A percentile compares a stretch with the other conserved stretches of the same genome.
These are phyloP conservation scores for Natator depressus DNA, from an alignment of 2,113 vertebrate genomes.

Conservation along the genomic window DNA sequence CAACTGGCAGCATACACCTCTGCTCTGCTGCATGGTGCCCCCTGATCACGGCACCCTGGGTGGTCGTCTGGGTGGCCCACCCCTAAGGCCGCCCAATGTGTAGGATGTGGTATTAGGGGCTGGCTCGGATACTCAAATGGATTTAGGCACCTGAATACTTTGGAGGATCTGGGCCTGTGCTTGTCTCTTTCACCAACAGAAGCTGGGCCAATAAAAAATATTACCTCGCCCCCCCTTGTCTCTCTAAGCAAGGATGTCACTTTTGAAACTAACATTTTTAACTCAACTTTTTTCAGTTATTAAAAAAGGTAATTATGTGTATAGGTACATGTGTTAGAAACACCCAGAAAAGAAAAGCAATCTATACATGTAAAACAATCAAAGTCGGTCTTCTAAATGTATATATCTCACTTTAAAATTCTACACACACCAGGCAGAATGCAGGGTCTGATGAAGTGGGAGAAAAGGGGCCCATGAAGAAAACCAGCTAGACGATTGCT, in stretches of 20 bases:
- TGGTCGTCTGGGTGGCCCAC: too few relatives aligned
- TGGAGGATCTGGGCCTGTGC: neutral
- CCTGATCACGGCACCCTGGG: too few relatives aligned
- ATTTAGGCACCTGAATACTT: neutral
- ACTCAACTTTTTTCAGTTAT: constrained; percentile 66
- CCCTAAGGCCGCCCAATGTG: too few relatives aligned
- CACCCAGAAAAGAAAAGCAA: constrained; percentile 80
- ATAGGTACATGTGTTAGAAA: constrained; percentile 69
- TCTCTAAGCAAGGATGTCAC: constrained; percentile 80
- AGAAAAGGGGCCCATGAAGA: constrained; percentile 84
- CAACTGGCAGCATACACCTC: too few relatives aligned
- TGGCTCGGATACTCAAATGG: too few relatives aligned
- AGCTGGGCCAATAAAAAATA: too few relatives aligned
- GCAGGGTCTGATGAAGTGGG: constrained; percentile 81
- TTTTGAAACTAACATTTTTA: constrained; percentile 83
- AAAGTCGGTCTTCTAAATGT: constrained; percentile 78
- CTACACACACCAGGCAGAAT: constrained; percentile 85
- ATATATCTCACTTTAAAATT: constrained; percentile 79
- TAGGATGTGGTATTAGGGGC: too few relatives aligned
- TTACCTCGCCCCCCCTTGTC: too few relatives aligned
- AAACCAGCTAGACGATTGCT: constrained; percentile 93
- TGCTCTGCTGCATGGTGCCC: too few relatives aligned
- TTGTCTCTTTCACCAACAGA: neutral
- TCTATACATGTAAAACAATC: constrained; percentile 78
- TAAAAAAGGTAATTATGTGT: constrained; percentile 82